Base-by-base conservation (phyloP, 1,140 invertebrate genomes). In the Solen grandis region DNA sequence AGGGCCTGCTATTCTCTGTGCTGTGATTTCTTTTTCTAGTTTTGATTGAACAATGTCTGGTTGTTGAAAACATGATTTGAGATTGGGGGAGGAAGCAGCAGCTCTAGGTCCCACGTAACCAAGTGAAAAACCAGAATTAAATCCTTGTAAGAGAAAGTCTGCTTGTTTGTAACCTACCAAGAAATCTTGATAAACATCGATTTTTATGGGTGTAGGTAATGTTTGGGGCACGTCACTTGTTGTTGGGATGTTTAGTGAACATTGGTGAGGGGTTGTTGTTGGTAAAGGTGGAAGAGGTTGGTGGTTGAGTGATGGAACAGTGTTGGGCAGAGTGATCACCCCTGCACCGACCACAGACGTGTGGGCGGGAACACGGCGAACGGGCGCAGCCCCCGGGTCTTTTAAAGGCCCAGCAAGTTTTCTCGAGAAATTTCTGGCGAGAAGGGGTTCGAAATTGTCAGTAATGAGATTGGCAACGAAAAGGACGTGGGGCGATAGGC, bases 331-430 rank as follows among this genome's bases (percentile, higher is more conserved):
- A 29, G 35, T 69, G 70, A 2, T 5, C 5, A 1, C 70, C 70
- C 35, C 27, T 74, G 55, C 70, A 74, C 55, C 36, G 62, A 41
- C 70, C 70, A 38, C 70, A 73, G 70, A 73, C 25, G 14, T 73
- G 70, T 14, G 50, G 55, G 13, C 29, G 50, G 13, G 54, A 29
- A 38, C 70, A 73, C 25, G 33, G 29, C 0, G 52, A 19, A 14
- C 1, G 3, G 10, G 22, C 4, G 55, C 52, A 73, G 16, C 29
- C n/a, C 22, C 14, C n/a, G 14, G 16, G 33, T 59, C 36, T 59
- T n/a, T 73, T 73, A 35, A 36, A 73, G 2, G 27, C 31, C 52
- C 52, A 73, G 55, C 70, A 73, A 2, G 52, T 73, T 14, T 70
- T 70, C 2, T 25, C 25, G 5, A 38, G 22, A 22, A 70, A 54